These are phyloP conservation scores for Cyaniris semiargus DNA, from an alignment of 2,888 invertebrate genomes.

Conservation along the genomic window DNA sequence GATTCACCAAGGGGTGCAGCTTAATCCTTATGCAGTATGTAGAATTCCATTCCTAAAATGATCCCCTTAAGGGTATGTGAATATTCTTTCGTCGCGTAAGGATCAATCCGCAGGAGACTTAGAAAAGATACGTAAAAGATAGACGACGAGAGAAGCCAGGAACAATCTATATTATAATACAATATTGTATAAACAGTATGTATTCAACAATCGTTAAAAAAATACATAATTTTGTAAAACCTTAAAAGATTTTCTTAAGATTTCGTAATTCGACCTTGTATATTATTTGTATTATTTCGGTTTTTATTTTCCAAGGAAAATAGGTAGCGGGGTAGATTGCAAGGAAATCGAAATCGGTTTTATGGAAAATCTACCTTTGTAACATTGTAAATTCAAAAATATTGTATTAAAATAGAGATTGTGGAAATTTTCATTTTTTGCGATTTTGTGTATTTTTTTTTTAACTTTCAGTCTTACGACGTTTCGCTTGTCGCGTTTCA, in stretches of 20 bases:
- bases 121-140: conserved; percentile 8
- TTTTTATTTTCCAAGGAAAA: background rate
- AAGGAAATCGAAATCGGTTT: background rate
- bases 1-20: background rate
- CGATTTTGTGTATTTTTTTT: conserved; percentile 47
- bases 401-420: conserved; percentile 39
- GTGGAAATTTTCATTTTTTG: conserved; percentile 38
- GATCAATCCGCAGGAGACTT: background rate
- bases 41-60: background rate
- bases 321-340: background rate
- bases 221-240: conserved; percentile 7
- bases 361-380: background rate
- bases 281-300: background rate
- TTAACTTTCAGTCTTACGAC: conserved; percentile 78
- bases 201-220: conserved; percentile 17
- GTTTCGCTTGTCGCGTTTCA: conserved; percentile 52
- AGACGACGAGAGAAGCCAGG: conserved; percentile 22
- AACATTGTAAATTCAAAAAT: conserved; percentile 16
- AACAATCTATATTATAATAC: conserved; percentile 31
- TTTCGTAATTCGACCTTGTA: background rate
- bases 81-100: background rate
- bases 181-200: conserved; percentile 23
- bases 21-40: background rate
- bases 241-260: conserved; percentile 11
- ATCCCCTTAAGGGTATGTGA: background rate